A percentile compares a stretch with the other conserved stretches of the same genome.
These are phyloP conservation scores for Equus quagga DNA, from an alignment of 2,113 vertebrate species.

Conservation along the genomic window DNA sequence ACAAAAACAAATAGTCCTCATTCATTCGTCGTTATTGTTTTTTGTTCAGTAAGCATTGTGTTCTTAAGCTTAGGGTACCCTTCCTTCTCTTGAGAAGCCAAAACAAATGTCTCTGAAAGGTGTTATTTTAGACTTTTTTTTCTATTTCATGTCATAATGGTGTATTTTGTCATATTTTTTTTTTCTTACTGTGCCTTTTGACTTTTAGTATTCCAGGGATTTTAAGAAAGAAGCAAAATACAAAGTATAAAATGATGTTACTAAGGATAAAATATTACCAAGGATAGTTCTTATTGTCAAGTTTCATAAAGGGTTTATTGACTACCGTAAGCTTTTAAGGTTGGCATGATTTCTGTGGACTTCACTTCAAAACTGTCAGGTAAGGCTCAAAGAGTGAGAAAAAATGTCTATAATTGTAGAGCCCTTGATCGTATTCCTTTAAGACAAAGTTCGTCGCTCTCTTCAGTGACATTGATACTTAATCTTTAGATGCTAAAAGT, in stretches of 20 bases:
- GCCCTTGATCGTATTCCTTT: not conserved
- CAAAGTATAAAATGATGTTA: not conserved
- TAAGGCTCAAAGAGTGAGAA: not conserved
- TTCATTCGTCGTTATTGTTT: not conserved
- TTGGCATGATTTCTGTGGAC: not conserved
- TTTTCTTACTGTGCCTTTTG: not conserved
- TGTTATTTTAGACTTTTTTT: not conserved
- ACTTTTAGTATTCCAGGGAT: not conserved
- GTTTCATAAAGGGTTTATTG: not conserved
- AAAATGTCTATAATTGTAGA: not conserved
- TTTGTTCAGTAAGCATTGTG: not conserved
- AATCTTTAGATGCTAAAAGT: not conserved
- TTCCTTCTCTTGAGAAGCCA: not conserved
- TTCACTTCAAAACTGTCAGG: not conserved
- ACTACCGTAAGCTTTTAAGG: not conserved
- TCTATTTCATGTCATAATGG: not conserved
- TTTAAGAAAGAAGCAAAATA: not conserved
- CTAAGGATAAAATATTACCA: not conserved
- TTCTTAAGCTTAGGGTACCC: not conserved
- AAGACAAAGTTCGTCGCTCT: not conserved
- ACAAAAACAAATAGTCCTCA: not conserved
- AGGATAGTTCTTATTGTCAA: not conserved
- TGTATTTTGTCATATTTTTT: not conserved
- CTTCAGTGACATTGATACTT: not conserved
- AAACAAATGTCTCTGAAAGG: not conserved